phyloP scores from a whole-genome alignment of 2,888 invertebrate genomes.

The Cyaniris semiargus region DNA sequence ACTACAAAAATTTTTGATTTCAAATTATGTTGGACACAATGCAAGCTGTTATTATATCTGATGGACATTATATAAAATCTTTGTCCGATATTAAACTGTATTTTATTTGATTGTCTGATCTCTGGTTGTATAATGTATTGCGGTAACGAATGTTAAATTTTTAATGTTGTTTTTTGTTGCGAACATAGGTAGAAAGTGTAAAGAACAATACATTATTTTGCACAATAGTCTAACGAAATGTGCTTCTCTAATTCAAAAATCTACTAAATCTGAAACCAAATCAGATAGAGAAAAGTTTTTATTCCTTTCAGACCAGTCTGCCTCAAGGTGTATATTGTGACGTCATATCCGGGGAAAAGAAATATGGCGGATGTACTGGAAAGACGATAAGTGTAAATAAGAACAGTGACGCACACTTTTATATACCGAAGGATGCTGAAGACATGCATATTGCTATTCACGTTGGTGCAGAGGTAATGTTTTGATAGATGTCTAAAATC shows the following conservation, averaged over 20 bases:
- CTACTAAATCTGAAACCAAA: neutral
- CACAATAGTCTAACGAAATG: too few relatives aligned
- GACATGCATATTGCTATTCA: slow-evolving; percentile 84
- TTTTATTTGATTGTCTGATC: too few relatives aligned
- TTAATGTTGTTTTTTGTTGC: too few relatives aligned
- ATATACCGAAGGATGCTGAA: slow-evolving; percentile 68
- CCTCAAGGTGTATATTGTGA: slow-evolving; percentile 88
- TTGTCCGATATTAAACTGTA: too few relatives aligned
- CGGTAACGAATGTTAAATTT: too few relatives aligned
- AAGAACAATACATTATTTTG: too few relatives aligned
- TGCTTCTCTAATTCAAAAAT: neutral
- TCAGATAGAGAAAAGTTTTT: neutral
- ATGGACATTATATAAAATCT: too few relatives aligned
- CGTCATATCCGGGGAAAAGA: slow-evolving; percentile 82
- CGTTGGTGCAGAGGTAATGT: slow-evolving; percentile 60
- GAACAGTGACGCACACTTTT: slow-evolving; percentile 76
- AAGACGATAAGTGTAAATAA: slow-evolving; percentile 77
- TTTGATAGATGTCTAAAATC: neutral
- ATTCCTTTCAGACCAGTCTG: slow-evolving; percentile 75
- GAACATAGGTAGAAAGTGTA: too few relatives aligned
- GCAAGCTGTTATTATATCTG: too few relatives aligned
- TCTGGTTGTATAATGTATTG: too few relatives aligned
- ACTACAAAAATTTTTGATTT: too few relatives aligned
- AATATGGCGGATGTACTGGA: slow-evolving; percentile 81
- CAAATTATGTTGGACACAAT: too few relatives aligned